Base-by-base conservation (phyloP, 2,888 invertebrate genomes). In the Chrysolina americana region DNA sequence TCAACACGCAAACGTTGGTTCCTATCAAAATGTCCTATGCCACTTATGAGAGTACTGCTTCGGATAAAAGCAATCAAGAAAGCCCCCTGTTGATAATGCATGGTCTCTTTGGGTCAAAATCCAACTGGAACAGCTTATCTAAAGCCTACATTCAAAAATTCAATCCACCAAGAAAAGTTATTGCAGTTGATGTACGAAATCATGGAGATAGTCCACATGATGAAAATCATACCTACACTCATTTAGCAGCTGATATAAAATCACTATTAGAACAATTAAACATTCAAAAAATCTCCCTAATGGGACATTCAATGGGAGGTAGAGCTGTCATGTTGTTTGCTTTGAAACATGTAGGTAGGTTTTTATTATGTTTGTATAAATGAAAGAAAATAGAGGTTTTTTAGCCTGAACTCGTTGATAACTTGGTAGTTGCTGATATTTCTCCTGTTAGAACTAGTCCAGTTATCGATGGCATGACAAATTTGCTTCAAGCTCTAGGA, bases 301-400 rank as follows among this genome's bases (percentile, higher is more conserved):
- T 98, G 82, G 98, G 98, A 0, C 98, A 98, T 87, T 97, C 97
- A 81, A 97, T 98, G 97, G 98, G 98, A 21, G 98, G 98, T n/a
- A 92, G 96, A 76, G 92, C 95, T 9, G 94, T 94, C 83, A 98
- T 98, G 97, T 91, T 92, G 70, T 89, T 95, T 70, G 94, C 97
- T 53, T 89, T 98, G 66, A 90, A 91, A 86, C 90, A 92, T 88
- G 94, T 94, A 88, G 81, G 88, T 83, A 75, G 13, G 65, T n/a
- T 23, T 56, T 11, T 21, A 21, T 53, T 62, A n/a, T 36, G 47
- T 19, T 50, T 66, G 66, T 19, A 19, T 73, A 1, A 9, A 69
- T 23, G 17, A 53, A 63, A 64, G 50, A 21, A 13, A 70, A 23
- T 50, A 23, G 48, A 56, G 23, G 63, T 64, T 71, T 79, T 82